Percentiles rank a stretch among this genome's conserved stretches.
Conservation (phyloP, 2,888 invertebrate genomes). For the Stenotaenia linearis region DNA sequence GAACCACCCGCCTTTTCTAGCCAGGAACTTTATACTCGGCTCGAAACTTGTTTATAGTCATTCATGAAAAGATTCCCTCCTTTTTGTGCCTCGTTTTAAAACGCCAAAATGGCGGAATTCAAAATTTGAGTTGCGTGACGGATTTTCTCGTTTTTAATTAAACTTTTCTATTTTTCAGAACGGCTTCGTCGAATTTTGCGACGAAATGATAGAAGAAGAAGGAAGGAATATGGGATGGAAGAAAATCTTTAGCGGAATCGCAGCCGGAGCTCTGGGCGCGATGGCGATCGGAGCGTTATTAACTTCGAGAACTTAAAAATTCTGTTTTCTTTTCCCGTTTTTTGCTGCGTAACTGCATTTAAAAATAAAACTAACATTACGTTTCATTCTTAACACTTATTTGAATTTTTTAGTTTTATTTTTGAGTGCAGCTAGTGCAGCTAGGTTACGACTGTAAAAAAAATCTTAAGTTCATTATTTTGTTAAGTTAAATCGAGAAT, state of each 20-base stretch:
- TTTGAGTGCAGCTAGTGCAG: too few species aligned
- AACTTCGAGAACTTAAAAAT: constrained; percentile 35
- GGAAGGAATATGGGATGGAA: constrained; percentile 42
- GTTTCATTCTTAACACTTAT: neutral
- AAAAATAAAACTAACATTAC: neutral
- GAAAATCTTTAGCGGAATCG: constrained; percentile 41
- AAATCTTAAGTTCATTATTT: too few species aligned
- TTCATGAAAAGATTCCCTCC: neutral
- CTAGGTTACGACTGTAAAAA: too few species aligned
- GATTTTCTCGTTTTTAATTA: too few species aligned
- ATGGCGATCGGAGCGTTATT: constrained; percentile 44
- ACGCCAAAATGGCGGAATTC: neutral
- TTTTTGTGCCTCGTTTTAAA: neutral
- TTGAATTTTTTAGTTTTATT: neutral
- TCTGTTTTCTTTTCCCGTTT: neutral
- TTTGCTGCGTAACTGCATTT: neutral
- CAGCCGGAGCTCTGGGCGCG: constrained; percentile 44
- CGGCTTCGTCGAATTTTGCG: neutral
- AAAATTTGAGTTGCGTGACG: too few species aligned
- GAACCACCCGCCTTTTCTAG: neutral
- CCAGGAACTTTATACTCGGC: neutral
- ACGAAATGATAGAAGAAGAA: constrained; percentile 38
- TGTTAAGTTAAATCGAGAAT: too few species aligned
- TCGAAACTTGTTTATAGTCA: neutral
- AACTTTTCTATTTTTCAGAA: neutral